These are phyloP conservation scores for Melanogrammus aeglefinus DNA, from an alignment of 2,797 vertebrate species.

Conservation along the genomic window DNA sequence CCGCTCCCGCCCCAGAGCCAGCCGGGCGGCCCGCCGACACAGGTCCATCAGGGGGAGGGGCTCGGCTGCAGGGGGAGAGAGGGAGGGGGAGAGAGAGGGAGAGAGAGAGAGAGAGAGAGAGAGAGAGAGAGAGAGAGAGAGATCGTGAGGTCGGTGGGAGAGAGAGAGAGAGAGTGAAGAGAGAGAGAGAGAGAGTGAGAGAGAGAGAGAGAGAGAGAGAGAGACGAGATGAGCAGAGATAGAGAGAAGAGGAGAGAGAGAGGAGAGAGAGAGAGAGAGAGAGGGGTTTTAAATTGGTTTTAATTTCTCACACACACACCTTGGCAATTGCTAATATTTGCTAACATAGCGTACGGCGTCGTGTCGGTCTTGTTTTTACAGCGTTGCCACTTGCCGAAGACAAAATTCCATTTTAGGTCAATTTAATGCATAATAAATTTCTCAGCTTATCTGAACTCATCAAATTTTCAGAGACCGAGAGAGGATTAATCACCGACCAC, in stretches of 20 bases:
- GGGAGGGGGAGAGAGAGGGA: background rate
- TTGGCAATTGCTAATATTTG: background rate
- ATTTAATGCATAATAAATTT: too few relatives aligned
- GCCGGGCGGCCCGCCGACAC: slow-evolving; percentile 89
- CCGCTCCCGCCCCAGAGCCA: slow-evolving; percentile 90
- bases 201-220: background rate
- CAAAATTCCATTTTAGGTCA: too few relatives aligned
- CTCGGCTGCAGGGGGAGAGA: slow-evolving; percentile 79
- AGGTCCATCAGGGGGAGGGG: slow-evolving; percentile 96
- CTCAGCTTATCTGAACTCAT: background rate
- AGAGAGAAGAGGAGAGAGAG: too few relatives aligned
- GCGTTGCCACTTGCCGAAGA: too few relatives aligned
- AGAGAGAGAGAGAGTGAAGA: background rate
- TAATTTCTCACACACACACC: background rate
- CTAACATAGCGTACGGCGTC: background rate
- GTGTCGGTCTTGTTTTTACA: too few relatives aligned
- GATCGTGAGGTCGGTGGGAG: too few relatives aligned
- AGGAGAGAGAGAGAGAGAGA: slow-evolving; percentile 5
- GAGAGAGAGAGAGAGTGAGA: background rate
- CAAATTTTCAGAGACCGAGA: background rate
- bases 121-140: slow-evolving; percentile 6
- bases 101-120: background rate
- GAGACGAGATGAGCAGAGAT: too few relatives aligned
- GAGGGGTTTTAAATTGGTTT: background rate
- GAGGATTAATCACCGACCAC: background rate